Base-by-base conservation (phyloP, 2,113 vertebrate genomes). In the Chionomys nivalis region DNA sequence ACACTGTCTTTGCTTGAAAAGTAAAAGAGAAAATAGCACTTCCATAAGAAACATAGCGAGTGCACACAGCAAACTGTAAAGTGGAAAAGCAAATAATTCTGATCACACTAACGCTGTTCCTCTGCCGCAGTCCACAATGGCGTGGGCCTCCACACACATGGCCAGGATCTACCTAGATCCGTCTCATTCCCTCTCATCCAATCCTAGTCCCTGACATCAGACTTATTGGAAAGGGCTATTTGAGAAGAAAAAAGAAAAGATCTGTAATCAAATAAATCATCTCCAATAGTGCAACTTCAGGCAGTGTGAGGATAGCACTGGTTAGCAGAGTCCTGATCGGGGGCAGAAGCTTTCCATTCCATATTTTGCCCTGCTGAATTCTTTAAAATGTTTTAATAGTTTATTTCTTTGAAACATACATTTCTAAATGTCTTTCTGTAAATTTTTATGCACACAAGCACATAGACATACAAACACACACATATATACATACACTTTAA, bases 1-100 rank as follows among this genome's bases (percentile, higher is more conserved):
- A 58, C 85, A 92, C 19, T 78, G 49, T 66, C 61, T 87, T 92
- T 92, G n/a, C 63, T 75, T 76, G 24, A 91, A 95, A 95, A 96
- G 55, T 77, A 78, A 76, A 93, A 79, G 52, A 77, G 86, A 95
- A 90, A 92, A 87, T 1, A 61, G 75, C 4, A 8, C 47, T 75
- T 78, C 47, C 52, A 21, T 36, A 70, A 31, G 47, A 82, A 96
- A 83, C 5, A 28, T 2, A 19, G 49, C 13, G n/a, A 49, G 2
- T 44, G 39, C 42, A 24, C 4, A 11, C 0, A 26, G 44, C 11
- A 42, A 87, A 79, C 39, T n/a, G 3, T 49, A 49, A 72, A 63
- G 58, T 52, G 68, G 73, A 68, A 78, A 82, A 47, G 42, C 72
- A 86, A 78, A n/a, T 0, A 13, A 21, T 7, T 19, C 3, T 85